Conservation (phyloP, 2,797 vertebrate genomes). For the Micropoecilia bifurca region DNA sequence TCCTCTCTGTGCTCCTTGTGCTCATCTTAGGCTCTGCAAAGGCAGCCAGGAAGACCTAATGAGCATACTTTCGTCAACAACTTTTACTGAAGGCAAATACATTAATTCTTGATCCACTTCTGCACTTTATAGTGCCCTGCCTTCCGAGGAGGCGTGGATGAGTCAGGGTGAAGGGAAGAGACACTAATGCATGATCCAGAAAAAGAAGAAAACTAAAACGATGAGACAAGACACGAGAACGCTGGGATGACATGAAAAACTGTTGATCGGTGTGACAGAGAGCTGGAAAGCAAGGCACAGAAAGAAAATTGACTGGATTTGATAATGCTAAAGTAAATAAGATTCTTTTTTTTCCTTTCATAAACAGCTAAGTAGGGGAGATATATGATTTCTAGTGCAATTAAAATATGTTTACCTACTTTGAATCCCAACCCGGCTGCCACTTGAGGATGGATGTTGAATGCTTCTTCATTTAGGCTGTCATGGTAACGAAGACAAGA, state of each 20-base stretch:
- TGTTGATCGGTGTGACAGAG: conserved; percentile 16
- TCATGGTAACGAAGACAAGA: conserved; percentile 74
- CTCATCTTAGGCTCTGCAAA: conserved; percentile 27
- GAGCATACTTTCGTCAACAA: conserved; percentile 64
- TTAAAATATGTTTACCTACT: conserved; percentile 75
- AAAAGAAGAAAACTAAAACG: not conserved
- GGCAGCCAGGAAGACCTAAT: conserved; percentile 55
- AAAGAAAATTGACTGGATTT: conserved; percentile 34
- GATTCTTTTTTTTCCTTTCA: conserved; percentile 36
- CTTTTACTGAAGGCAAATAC: conserved; percentile 61
- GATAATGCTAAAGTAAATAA: conserved; percentile 49
- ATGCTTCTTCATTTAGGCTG: conserved; percentile 79
- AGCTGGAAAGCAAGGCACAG: conserved; percentile 11
- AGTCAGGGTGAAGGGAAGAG: conserved; percentile 47
- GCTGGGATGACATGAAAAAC: conserved; percentile 15
- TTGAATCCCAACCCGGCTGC: conserved; percentile 50
- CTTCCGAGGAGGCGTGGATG: conserved; percentile 37
- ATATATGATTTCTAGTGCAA: conserved; percentile 57
- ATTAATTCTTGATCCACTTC: conserved; percentile 60
- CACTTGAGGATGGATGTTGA: conserved; percentile 54
- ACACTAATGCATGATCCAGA: conserved; percentile 52
- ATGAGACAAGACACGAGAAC: conserved; percentile 23
- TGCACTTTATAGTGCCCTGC: conserved; percentile 41
- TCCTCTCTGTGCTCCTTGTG: conserved; percentile 55
- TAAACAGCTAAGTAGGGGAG: conserved; percentile 43